Evolutionary conservation across 2,113 vertebrate species (phyloP).

Genomic region (Bubalus kerabau): DNA sequence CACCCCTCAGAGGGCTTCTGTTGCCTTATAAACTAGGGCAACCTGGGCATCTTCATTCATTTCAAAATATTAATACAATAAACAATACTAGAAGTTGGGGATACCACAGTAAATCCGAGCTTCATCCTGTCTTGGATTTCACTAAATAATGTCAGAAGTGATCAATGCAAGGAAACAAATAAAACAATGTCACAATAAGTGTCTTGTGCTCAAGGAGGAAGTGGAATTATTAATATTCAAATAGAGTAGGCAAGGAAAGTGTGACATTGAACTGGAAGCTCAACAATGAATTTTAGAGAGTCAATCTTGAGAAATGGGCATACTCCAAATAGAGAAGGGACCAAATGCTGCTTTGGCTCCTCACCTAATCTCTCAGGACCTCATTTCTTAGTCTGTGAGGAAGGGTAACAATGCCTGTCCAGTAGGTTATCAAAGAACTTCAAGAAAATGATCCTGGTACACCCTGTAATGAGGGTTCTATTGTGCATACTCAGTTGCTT

Average conservation of each 20-base stretch:
- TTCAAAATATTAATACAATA: background rate
- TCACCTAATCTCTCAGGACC: background rate
- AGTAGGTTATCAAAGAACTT: background rate
- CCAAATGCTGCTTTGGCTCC: rapidly evolving
- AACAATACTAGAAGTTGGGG: background rate
- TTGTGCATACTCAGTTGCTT: background rate
- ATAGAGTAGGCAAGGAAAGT: background rate
- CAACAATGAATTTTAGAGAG: background rate
- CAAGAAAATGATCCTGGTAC: background rate
- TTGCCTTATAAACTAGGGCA: background rate
- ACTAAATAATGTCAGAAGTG: background rate
- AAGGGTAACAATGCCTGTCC: background rate
- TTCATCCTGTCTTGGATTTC: background rate
- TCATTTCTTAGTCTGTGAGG: background rate
- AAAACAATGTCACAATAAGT: background rate
- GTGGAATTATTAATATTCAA: background rate
- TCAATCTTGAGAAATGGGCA: background rate
- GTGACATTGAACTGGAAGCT: background rate
- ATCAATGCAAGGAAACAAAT: background rate
- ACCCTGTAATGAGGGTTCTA: too few species aligned
- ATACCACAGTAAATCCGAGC: background rate
- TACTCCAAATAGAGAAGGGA: background rate
- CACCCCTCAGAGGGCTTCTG: background rate
- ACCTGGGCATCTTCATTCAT: background rate
- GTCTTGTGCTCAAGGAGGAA: background rate